phyloP scores from a whole-genome alignment of 2,797 vertebrate genomes.

The Onychomys leucogaster region DNA sequence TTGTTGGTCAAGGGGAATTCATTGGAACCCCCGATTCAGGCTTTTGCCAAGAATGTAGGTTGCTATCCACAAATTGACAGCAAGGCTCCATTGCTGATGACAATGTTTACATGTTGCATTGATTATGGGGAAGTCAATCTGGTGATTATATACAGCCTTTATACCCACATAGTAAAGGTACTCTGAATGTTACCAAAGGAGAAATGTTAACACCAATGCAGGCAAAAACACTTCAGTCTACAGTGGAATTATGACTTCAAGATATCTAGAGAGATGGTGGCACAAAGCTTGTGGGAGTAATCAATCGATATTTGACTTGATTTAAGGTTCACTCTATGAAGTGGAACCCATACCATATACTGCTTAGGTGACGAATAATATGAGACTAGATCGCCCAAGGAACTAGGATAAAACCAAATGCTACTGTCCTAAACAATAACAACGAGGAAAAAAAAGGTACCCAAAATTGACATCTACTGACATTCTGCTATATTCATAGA shows the following conservation, averaged over 20 bases:
- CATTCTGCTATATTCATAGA: background rate
- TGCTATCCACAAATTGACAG: background rate
- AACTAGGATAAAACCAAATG: background rate
- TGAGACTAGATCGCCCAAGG: background rate
- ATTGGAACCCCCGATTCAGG: background rate
- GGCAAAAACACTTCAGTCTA: background rate
- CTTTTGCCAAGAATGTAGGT: background rate
- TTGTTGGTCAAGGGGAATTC: background rate
- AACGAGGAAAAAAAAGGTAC: background rate
- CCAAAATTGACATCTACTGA: background rate
- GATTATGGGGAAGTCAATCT: background rate
- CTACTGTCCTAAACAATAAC: background rate
- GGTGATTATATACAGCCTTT: background rate
- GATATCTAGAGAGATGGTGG: background rate
- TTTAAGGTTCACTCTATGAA: background rate
- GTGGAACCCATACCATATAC: background rate
- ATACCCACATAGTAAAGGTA: background rate
- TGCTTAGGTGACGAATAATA: background rate
- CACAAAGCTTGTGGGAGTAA: background rate
- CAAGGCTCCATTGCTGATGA: background rate
- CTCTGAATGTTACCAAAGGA: background rate
- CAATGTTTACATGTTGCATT: background rate
- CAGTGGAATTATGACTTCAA: background rate
- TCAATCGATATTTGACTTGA: background rate
- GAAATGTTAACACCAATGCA: background rate